These are phyloP conservation scores for Nymphalis c-album DNA, from an alignment of 2,888 invertebrate species.

Conservation along the genomic window DNA sequence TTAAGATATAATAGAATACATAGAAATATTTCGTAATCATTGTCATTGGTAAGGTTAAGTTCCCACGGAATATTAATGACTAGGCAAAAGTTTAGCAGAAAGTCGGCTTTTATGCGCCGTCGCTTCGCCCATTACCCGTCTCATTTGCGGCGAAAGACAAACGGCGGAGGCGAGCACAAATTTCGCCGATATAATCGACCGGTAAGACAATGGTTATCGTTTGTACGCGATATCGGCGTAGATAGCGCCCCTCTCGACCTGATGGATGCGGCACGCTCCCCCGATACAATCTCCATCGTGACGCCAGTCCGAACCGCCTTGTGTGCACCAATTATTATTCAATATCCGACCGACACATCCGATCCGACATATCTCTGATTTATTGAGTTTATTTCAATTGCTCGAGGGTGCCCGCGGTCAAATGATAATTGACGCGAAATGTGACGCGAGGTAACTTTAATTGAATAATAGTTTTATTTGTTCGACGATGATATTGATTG, in stretches of 20 bases:
- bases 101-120: slow-evolving; percentile 69
- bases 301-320: slow-evolving; percentile 53
- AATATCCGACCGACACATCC: slow-evolving; percentile 54
- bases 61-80: slow-evolving; percentile 78
- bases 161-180: slow-evolving; percentile 75
- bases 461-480: slow-evolving; percentile 68
- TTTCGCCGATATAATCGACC: slow-evolving; percentile 76
- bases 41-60: slow-evolving; percentile 43
- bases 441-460: slow-evolving; percentile 54
- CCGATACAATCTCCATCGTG: slow-evolving; percentile 75
- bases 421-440: slow-evolving; percentile 60
- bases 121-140: slow-evolving; percentile 63
- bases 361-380: slow-evolving; percentile 45
- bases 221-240: slow-evolving; percentile 63
- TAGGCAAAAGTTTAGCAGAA: slow-evolving; percentile 69
- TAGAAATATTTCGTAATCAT: slow-evolving; percentile 24
- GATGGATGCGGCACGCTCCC: slow-evolving; percentile 78
- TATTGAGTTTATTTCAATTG: slow-evolving; percentile 43
- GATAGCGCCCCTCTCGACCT: slow-evolving; percentile 62
- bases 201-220: slow-evolving; percentile 66
- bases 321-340: slow-evolving; percentile 79
- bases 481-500: slow-evolving; percentile 55
- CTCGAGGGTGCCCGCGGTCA: slow-evolving; percentile 64
- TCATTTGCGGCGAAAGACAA: slow-evolving; percentile 80
- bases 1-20: slow-evolving; percentile 10